These are phyloP conservation scores for Macrotis lagotis DNA, from an alignment of 2,113 vertebrate species.

Conservation along the genomic window DNA sequence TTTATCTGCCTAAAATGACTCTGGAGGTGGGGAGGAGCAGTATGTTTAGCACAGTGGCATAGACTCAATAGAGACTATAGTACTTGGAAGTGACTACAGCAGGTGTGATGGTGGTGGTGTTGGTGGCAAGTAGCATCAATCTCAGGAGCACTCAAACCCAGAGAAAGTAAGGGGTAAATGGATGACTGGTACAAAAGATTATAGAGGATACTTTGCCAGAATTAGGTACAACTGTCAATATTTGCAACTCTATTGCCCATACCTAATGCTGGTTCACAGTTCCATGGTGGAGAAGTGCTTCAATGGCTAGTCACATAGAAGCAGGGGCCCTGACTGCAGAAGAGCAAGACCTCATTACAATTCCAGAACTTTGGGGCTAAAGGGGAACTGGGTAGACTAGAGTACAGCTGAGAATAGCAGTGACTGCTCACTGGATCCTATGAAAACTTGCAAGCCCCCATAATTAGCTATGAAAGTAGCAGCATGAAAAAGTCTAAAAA, in stretches of 20 bases:
- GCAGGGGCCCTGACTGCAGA: neutral
- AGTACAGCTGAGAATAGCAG: too few species aligned
- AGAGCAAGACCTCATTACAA: too few species aligned
- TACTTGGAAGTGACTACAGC: neutral
- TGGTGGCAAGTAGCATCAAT: neutral
- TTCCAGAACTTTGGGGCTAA: too few species aligned
- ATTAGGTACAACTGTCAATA: neutral
- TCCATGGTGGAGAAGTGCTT: neutral
- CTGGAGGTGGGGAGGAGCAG: neutral
- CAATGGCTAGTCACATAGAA: neutral
- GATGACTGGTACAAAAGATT: neutral
- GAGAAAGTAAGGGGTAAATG: neutral
- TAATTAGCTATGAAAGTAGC: too few species aligned
- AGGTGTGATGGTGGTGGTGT: too few species aligned
- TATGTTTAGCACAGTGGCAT: neutral
- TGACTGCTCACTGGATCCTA: too few species aligned
- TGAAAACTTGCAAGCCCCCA: too few species aligned
- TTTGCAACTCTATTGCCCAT: neutral
- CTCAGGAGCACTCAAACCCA: neutral
- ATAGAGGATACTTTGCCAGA: neutral
- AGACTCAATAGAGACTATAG: neutral
- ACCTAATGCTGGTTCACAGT: neutral
- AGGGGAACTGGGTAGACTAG: too few species aligned
- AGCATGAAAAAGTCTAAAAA: too few species aligned
- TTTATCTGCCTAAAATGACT: neutral